phyloP scores from a whole-genome alignment of 2,113 vertebrate genomes.

The Nestor notabilis region DNA sequence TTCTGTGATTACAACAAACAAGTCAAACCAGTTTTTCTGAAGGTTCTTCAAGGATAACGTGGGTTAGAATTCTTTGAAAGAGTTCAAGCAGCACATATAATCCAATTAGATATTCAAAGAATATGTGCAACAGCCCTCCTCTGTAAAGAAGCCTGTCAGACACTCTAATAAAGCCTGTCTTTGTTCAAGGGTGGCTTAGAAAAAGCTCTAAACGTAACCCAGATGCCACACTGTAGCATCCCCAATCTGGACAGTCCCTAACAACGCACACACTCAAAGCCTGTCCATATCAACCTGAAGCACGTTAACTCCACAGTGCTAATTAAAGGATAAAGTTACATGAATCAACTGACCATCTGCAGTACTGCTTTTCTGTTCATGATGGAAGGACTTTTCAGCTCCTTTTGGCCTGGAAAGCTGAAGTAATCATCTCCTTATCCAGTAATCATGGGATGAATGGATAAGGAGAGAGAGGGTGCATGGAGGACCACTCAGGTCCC shows the following conservation, averaged over 20 bases:
- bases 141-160: not conserved
- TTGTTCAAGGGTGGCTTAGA: not conserved
- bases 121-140: not conserved
- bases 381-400: not conserved
- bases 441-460: not conserved
- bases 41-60: not conserved
- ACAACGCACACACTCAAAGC: not conserved
- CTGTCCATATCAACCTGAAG: not conserved
- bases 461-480: not conserved
- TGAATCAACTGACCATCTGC: not conserved
- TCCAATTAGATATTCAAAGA: not conserved
- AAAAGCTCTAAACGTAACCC: not conserved
- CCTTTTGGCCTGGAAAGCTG: not conserved
- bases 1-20: not conserved
- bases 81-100: slow-evolving; percentile 7
- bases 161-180: not conserved
- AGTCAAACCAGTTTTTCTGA: slow-evolving; percentile 2
- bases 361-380: not conserved
- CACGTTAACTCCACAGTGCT: not conserved
- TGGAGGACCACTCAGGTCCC: not conserved
- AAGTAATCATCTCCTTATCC: not conserved
- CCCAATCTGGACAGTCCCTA: not conserved
- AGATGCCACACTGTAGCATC: not conserved
- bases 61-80: slow-evolving; percentile 29
- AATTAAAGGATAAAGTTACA: slow-evolving; percentile 27